These are phyloP conservation scores for Dryococelus australis DNA, from an alignment of 2,888 invertebrate species.

Conservation along the genomic window DNA sequence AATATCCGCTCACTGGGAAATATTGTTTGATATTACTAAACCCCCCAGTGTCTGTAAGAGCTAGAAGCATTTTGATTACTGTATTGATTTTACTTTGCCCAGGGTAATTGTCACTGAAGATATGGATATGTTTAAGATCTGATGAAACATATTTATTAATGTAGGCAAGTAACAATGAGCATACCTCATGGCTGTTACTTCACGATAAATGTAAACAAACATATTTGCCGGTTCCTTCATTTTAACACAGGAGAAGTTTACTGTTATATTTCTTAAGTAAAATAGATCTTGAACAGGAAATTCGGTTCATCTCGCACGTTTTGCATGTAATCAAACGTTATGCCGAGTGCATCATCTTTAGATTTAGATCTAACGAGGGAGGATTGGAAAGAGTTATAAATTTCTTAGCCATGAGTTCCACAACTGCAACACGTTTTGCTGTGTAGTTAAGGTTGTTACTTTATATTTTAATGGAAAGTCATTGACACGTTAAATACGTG, in stretches of 20 bases:
- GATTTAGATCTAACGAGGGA: neutral
- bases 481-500: too few relatives aligned
- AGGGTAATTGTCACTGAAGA: neutral
- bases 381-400: neutral
- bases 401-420: neutral
- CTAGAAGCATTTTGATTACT: too few relatives aligned
- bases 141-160: neutral
- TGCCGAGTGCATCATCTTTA: neutral
- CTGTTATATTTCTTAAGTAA: neutral
- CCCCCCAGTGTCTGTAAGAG: too few relatives aligned
- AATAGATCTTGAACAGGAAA: neutral
- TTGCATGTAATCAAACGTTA: neutral
- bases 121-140: neutral
- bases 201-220: neutral
- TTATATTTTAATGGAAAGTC: too few relatives aligned
- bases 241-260: neutral
- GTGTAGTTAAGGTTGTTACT: too few relatives aligned
- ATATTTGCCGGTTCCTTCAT: neutral
- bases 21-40: too few relatives aligned
- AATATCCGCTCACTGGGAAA: too few relatives aligned
- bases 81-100: too few relatives aligned
- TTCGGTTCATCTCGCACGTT: neutral
- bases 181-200: neutral
- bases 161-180: neutral
- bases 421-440: neutral